These are phyloP conservation scores for Aleiodes testaceus DNA, from an alignment of 2,888 invertebrate genomes.

Conservation along the genomic window DNA sequence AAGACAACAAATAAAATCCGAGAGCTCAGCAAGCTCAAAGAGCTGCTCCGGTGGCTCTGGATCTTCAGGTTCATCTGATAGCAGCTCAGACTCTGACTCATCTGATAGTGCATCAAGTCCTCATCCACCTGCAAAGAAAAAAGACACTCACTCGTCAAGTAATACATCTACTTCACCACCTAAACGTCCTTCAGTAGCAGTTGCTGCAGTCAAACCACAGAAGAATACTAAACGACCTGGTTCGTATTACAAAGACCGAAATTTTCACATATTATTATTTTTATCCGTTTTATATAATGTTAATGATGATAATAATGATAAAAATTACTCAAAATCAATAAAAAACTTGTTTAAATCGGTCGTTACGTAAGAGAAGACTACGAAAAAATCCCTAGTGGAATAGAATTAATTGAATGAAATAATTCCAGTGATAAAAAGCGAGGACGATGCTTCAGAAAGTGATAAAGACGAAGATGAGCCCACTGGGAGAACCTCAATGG, in stretches of 20 bases:
- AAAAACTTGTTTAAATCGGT: too few relatives aligned
- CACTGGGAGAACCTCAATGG: constrained; percentile 56
- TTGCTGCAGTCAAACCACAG: constrained; percentile 67
- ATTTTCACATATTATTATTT: too few relatives aligned
- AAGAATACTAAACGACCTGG: constrained; percentile 67
- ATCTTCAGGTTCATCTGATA: constrained; percentile 77
- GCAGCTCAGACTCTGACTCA: constrained; percentile 82
- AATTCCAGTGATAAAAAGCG: constrained; percentile 58
- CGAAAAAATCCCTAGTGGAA: too few relatives aligned
- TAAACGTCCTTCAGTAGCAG: constrained; percentile 65
- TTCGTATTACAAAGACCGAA: constrained; percentile 40
- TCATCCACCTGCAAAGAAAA: constrained; percentile 67
- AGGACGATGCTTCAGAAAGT: constrained; percentile 69
- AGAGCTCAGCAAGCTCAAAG: constrained; percentile 79
- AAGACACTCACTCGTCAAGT: constrained; percentile 60
- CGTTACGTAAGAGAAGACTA: too few relatives aligned
- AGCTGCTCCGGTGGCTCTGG: constrained; percentile 82
- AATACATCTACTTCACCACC: constrained; percentile 54
- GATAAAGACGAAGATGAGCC: constrained; percentile 68
- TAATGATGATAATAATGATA: too few relatives aligned
- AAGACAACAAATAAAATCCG: constrained; percentile 74
- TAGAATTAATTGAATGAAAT: not conserved
- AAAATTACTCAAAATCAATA: too few relatives aligned
- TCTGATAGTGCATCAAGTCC: constrained; percentile 75
- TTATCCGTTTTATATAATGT: too few relatives aligned